Conservation (phyloP, 2,113 vertebrate genomes). For the Desmodus rotundus region DNA sequence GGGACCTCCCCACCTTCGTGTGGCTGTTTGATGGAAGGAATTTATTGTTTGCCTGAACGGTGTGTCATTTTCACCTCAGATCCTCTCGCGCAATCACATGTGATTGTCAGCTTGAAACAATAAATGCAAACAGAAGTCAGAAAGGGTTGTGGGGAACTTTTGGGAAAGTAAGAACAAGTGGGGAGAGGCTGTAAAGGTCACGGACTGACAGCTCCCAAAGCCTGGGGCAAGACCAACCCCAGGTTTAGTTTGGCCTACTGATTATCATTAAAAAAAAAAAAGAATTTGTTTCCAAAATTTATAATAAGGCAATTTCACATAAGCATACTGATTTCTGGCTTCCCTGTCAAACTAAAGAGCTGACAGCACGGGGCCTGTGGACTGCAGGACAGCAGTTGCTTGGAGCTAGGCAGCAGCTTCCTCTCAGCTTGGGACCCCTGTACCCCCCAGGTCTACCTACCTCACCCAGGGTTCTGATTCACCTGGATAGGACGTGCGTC, state of each 20-base stretch:
- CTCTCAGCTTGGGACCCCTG: background rate
- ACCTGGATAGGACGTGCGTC: background rate
- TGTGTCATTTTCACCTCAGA: background rate
- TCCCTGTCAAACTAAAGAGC: background rate
- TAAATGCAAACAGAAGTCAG: background rate
- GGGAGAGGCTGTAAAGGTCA: background rate
- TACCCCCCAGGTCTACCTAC: background rate
- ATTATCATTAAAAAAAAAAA: background rate
- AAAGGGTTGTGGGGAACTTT: background rate
- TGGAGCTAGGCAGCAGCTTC: background rate
- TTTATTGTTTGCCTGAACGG: background rate
- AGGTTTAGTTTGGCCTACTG: background rate
- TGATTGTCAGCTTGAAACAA: background rate
- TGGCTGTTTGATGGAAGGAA: background rate
- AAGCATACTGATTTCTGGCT: background rate
- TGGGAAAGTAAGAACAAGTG: background rate
- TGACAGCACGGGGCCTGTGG: too few relatives aligned
- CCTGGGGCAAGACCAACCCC: background rate
- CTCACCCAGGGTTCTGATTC: background rate
- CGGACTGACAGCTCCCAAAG: background rate
- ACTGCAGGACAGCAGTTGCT: background rate
- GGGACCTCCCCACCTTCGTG: too few relatives aligned
- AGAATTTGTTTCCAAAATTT: background rate
- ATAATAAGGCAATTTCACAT: background rate
- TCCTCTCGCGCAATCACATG: background rate